Evolutionary conservation across 2,113 vertebrate species (phyloP).

Genomic region (Oostethus manadensis): DNA sequence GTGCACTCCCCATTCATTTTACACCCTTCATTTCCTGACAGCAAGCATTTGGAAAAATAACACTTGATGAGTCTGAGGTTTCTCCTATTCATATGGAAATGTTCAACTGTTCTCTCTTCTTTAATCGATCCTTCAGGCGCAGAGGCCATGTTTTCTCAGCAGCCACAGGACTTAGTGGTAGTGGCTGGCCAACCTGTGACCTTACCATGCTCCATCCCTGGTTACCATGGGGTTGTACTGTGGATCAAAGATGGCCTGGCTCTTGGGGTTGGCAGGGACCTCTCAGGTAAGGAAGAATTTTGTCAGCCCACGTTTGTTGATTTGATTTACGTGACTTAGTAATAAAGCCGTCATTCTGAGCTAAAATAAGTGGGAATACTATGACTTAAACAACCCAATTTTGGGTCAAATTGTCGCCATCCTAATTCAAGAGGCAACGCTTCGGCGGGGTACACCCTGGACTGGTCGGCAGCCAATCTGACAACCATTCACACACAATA

Average conservation of each 20-base stretch:
- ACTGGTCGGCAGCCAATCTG: no score
- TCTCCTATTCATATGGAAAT: neutral
- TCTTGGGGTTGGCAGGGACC: slow-evolving; percentile 89
- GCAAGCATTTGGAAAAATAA: slow-evolving; percentile 15
- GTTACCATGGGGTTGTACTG: slow-evolving; percentile 90
- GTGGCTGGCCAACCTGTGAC: slow-evolving; percentile 91
- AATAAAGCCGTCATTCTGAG: slow-evolving; percentile 14
- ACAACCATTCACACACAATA: no score
- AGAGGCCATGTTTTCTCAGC: slow-evolving; percentile 86
- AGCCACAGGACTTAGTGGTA: slow-evolving; percentile 94
- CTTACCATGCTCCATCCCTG: slow-evolving; percentile 86
- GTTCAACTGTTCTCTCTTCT: neutral
- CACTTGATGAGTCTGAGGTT: neutral
- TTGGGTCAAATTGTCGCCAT: no score
- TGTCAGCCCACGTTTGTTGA: slow-evolving; percentile 7
- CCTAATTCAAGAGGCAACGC: no score
- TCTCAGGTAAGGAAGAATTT: slow-evolving; percentile 79
- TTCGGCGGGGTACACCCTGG: no score
- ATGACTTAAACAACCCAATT: no score
- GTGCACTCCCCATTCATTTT: slow-evolving; percentile 6
- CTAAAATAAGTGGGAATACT: neutral
- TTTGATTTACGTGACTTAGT: slow-evolving; percentile 14
- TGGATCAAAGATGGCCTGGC: slow-evolving; percentile 97
- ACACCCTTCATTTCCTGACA: slow-evolving; percentile 2
- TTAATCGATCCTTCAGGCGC: slow-evolving; percentile 66